These are phyloP conservation scores for Drosophila lowei DNA, from an alignment of 1,140 invertebrate species.

Conservation along the genomic window DNA sequence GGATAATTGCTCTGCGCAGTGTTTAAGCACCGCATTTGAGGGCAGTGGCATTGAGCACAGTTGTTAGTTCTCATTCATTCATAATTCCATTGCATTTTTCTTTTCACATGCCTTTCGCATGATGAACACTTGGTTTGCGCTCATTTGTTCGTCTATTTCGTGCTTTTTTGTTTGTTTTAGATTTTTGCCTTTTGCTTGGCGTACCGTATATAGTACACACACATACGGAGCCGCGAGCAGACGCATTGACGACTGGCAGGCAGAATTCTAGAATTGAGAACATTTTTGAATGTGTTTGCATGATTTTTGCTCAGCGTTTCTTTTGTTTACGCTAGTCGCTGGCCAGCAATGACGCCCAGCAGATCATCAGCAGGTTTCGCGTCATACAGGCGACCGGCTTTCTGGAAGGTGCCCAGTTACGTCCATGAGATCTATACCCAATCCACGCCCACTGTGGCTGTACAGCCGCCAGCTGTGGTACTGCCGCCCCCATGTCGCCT, in stretches of 20 bases:
- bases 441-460: slow-evolving; percentile 22
- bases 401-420: slow-evolving; percentile 85
- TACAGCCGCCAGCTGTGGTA: background rate
- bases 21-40: background rate
- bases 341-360: slow-evolving; percentile 76
- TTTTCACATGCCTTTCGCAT: slow-evolving; percentile 18
- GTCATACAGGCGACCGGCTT: slow-evolving; percentile 86
- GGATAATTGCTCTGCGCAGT: background rate
- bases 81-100: slow-evolving; percentile 19
- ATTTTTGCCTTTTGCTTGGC: slow-evolving; percentile 45
- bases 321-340: slow-evolving; percentile 77
- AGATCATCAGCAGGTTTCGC: slow-evolving; percentile 47
- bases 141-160: slow-evolving; percentile 17
- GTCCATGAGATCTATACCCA: slow-evolving; percentile 9
- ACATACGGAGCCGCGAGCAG: slow-evolving; percentile 60
- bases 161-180: slow-evolving; percentile 18
- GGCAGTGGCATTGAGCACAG: slow-evolving; percentile 1
- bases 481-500: slow-evolving; percentile 2
- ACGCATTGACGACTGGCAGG: slow-evolving; percentile 51
- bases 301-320: slow-evolving; percentile 55
- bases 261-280: slow-evolving; percentile 36
- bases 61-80: slow-evolving; percentile 18
- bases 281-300: slow-evolving; percentile 58
- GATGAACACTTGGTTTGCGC: slow-evolving; percentile 38
- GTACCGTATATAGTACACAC: slow-evolving; percentile 28